phyloP scores from a whole-genome alignment of 2,888 invertebrate genomes.

The Melipona bicolor region DNA sequence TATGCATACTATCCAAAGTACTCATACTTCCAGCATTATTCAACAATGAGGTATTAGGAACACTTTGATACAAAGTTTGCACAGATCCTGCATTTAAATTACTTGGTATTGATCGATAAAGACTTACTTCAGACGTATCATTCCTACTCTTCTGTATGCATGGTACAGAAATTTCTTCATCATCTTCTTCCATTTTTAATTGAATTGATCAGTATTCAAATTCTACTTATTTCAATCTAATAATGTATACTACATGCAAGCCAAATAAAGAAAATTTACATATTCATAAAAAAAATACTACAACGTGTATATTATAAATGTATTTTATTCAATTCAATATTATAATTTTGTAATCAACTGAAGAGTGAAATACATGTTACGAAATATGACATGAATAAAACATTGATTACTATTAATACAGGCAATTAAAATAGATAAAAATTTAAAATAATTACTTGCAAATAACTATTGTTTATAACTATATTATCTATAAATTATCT shows the following conservation, averaged over 20 bases:
- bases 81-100: constrained; percentile 69
- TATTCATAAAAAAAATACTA: background rate
- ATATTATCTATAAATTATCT: too few relatives aligned
- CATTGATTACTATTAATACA: background rate
- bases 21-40: constrained; percentile 72
- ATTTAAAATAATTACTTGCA: too few relatives aligned
- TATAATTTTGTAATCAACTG: background rate
- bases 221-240: constrained; percentile 49
- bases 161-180: constrained; percentile 64
- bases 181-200: constrained; percentile 75
- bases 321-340: background rate
- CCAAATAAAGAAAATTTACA: constrained; percentile 25
- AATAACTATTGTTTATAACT: too few relatives aligned
- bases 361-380: background rate
- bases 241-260: constrained; percentile 53
- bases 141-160: constrained; percentile 50
- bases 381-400: background rate
- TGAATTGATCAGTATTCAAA: constrained; percentile 54
- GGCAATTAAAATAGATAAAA: background rate
- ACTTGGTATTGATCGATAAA: constrained; percentile 71
- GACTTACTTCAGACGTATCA: constrained; percentile 63
- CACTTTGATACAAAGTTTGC: constrained; percentile 75
- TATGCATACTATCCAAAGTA: constrained; percentile 55
- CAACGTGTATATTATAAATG: background rate
- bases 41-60: constrained; percentile 69